Base-by-base conservation (phyloP, 2,797 vertebrate species). In the Triplophysa bombifrons region DNA sequence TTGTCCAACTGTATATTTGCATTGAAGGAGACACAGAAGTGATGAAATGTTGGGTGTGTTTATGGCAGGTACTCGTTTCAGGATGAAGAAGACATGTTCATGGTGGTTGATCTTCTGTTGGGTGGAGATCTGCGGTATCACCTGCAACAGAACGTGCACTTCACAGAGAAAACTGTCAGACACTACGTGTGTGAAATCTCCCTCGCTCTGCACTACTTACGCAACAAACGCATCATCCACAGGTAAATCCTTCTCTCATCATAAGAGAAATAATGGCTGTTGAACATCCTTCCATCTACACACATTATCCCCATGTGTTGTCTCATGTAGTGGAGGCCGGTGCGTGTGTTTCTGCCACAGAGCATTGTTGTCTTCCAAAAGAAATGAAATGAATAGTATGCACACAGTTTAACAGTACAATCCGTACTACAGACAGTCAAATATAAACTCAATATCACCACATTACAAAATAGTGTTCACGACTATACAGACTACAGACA, bases 71-170 rank as follows among this genome's bases (percentile, higher is more conserved):
- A 98, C 89, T 99, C 98, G 0, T 99, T 99, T 91, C 98, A 99
- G 88, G 98, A 99, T 46, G 98, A 98, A 48, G 98, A 99, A 87
- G 98, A 99, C 80, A 99, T 99, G 98, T 99, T 99, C 83, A 99
- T 99, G 98, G 98, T 99, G 82, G 98, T 99, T 0, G 98, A 99
- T 86, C 85, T 99, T 76, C 95, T 99, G 17, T 92, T 98, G 4
- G 98, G 98, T 1, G 98, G 98, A 64, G 98, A 99, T 85, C 93
- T 99, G 81, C 96, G 98, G 9, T 99, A 97, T 80, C 98, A 99
- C 76, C 94, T 99, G 44, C 98, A 98, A 53, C 97, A 98, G 86
- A 97, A 98, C 0, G 95, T 98, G 46, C 94, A 93, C 80, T 99
- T 99, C 89, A 93, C 91, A 0, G 98, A 99, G 83, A 93, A 86